phyloP scores from a whole-genome alignment of 2,797 vertebrate genomes.

The Orestias chungarensis region DNA sequence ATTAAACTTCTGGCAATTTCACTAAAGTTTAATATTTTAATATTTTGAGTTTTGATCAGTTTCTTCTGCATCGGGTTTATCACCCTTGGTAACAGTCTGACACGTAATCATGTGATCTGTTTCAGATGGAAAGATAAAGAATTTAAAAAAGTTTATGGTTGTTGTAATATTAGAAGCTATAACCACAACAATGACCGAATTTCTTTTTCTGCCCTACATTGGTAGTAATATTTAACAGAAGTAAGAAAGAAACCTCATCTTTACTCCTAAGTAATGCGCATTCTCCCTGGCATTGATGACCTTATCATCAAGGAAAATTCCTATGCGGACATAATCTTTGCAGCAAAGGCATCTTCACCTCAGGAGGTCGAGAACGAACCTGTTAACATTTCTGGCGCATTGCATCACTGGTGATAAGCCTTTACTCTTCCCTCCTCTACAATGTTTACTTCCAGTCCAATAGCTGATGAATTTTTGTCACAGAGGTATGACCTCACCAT shows the following conservation, averaged over 20 bases:
- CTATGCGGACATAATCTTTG: background rate
- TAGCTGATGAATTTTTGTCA: background rate
- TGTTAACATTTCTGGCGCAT: background rate
- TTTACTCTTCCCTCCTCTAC: background rate
- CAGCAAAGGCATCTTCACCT: background rate
- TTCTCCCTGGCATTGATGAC: no score
- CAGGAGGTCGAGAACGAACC: background rate
- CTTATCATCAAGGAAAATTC: background rate
- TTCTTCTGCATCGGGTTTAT: conserved; percentile 11
- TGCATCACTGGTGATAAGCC: background rate
- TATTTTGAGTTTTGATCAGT: background rate
- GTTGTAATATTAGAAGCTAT: no score
- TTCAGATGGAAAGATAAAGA: background rate
- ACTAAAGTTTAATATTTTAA: conserved; percentile 3
- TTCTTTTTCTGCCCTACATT: no score
- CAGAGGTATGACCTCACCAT: background rate
- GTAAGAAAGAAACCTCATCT: background rate
- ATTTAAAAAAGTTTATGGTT: no score
- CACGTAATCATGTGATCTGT: background rate
- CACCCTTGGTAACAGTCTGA: background rate
- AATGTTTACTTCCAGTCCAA: background rate
- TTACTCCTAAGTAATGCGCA: background rate
- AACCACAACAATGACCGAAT: no score
- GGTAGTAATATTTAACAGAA: background rate
- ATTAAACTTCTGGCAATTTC: background rate